Conservation (phyloP, 1,140 invertebrate species). For the Periplaneta americana region DNA sequence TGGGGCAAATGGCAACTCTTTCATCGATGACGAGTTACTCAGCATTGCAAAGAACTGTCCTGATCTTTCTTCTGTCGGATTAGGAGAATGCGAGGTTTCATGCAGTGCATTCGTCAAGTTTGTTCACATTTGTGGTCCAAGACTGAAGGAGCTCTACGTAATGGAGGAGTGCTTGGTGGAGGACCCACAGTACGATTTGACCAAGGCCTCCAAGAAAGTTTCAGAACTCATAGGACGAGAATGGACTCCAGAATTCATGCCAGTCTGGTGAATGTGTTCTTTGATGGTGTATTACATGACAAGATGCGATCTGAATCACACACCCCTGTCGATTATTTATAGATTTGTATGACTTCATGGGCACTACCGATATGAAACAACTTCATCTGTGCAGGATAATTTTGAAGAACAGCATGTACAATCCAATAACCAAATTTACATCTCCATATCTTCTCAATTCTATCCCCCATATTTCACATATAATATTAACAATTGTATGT, state of each 20-base stretch:
- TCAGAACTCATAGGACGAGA: slow-evolving; percentile 33
- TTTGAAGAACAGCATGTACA: too few species aligned
- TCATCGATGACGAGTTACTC: slow-evolving; percentile 32
- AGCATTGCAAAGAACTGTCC: slow-evolving; percentile 31
- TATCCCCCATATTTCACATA: too few species aligned
- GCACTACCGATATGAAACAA: too few species aligned
- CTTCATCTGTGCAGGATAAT: too few species aligned
- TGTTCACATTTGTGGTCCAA: slow-evolving; percentile 30
- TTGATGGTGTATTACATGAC: neutral
- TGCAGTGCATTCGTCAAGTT: slow-evolving; percentile 37
- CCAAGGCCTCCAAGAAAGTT: slow-evolving; percentile 27
- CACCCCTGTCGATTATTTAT: too few species aligned
- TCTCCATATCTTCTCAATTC: too few species aligned
- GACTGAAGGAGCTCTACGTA: slow-evolving; percentile 33
- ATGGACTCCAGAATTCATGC: slow-evolving; percentile 39
- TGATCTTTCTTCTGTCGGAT: slow-evolving; percentile 31
- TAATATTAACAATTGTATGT: too few species aligned
- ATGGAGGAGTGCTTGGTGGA: slow-evolving; percentile 38
- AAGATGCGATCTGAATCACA: too few species aligned
- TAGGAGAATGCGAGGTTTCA: slow-evolving; percentile 40
- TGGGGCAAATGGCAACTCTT: slow-evolving; percentile 29
- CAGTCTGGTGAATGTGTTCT: slow-evolving; percentile 32
- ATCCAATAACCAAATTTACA: too few species aligned
- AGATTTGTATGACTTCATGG: too few species aligned
- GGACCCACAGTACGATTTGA: slow-evolving; percentile 33